Conservation (phyloP, 1,140 invertebrate genomes). For the Batillaria attramentaria region DNA sequence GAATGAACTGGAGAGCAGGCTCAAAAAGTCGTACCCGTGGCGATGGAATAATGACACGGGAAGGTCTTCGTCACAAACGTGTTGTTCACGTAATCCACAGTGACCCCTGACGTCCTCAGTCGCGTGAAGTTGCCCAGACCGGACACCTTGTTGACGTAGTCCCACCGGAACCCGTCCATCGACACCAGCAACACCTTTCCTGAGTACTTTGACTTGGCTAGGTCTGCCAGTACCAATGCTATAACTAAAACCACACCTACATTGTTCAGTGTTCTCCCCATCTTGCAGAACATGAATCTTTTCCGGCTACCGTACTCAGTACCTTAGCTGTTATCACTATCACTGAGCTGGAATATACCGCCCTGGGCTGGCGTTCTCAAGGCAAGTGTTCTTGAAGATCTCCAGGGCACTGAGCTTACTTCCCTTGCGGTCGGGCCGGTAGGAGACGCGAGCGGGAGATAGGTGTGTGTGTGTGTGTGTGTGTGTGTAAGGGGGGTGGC, state of each 20-base stretch:
- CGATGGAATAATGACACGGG: neutral
- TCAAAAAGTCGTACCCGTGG: too few species aligned
- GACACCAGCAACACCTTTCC: constrained; percentile 69
- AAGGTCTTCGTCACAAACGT: neutral
- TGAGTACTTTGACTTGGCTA: too few species aligned
- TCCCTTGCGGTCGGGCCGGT: neutral
- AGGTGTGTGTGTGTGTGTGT: neutral
- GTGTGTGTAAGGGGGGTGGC: too few species aligned
- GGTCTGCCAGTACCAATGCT: too few species aligned
- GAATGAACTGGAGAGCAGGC: too few species aligned
- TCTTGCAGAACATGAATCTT: too few species aligned
- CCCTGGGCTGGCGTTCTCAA: neutral
- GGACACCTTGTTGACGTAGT: constrained; percentile 59
- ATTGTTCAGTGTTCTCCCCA: too few species aligned
- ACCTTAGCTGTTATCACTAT: too few species aligned
- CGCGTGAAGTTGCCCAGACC: neutral
- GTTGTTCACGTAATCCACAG: neutral
- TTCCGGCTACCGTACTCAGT: too few species aligned
- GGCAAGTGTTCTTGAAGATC: neutral
- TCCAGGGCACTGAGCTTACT: neutral
- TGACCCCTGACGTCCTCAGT: neutral
- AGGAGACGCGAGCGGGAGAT: neutral
- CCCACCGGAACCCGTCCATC: constrained; percentile 71
- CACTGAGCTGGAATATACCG: too few species aligned
- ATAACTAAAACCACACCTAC: too few species aligned